phyloP scores from a whole-genome alignment of 2,797 vertebrate species.

The Catostomus latipinnis region DNA sequence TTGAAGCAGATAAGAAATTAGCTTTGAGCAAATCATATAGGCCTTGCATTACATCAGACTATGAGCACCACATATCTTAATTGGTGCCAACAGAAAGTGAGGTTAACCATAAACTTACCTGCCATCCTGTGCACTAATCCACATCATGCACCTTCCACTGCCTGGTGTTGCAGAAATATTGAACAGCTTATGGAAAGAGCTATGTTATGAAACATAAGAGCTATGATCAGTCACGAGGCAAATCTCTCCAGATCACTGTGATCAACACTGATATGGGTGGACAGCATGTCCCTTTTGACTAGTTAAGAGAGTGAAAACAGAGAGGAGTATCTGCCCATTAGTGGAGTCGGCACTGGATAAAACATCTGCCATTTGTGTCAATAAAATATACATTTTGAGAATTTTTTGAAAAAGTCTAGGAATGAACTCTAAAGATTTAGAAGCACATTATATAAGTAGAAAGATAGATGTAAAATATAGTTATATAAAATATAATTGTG shows the following conservation, averaged over 20 bases:
- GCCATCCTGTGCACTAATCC: slow-evolving; percentile 34
- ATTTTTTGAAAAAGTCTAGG: not conserved
- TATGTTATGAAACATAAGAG: slow-evolving; percentile 26
- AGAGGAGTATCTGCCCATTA: not conserved
- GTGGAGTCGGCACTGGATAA: not conserved
- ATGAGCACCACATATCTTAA: slow-evolving; percentile 3
- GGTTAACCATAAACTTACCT: slow-evolving; percentile 30
- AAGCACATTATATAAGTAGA: not conserved
- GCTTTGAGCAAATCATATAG: not conserved
- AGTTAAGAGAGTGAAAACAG: not conserved
- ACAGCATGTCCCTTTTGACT: slow-evolving; percentile 7
- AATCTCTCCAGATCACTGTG: slow-evolving; percentile 2
- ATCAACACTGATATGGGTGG: slow-evolving; percentile 19
- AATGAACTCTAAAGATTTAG: not conserved
- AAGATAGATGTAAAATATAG: not conserved
- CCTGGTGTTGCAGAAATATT: slow-evolving; percentile 19
- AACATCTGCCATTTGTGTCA: not conserved
- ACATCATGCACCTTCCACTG: slow-evolving; percentile 7
- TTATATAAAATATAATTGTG: not conserved
- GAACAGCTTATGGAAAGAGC: slow-evolving; percentile 13
- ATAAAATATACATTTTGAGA: not conserved
- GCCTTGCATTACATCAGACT: slow-evolving; percentile 20
- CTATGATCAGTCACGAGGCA: slow-evolving; percentile 22
- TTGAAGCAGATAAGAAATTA: not conserved
- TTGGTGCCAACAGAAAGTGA: slow-evolving; percentile 1